These are phyloP conservation scores for Hapalemur alaotrensis DNA, from an alignment of 2,797 vertebrate species.

Conservation along the genomic window DNA sequence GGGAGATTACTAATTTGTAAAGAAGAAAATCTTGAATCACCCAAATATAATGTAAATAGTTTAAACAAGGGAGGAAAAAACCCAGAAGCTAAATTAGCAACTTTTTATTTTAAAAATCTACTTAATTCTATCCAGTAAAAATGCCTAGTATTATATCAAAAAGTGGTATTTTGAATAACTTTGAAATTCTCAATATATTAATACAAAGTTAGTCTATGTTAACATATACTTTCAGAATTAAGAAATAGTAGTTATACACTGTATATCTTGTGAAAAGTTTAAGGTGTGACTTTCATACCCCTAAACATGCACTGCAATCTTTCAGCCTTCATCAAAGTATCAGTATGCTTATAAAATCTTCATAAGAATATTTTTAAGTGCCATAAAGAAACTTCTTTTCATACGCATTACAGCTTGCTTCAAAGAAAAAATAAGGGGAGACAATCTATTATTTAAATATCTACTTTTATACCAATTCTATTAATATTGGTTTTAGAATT, in stretches of 20 bases:
- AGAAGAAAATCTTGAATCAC: conserved; percentile 42
- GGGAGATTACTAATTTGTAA: background rate
- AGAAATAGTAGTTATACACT: background rate
- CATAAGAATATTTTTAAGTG: background rate
- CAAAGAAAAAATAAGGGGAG: background rate
- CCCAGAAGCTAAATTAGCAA: background rate
- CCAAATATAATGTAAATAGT: conserved; percentile 27
- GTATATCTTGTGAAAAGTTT: background rate
- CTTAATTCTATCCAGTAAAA: conserved; percentile 2
- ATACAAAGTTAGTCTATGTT: conserved; percentile 30
- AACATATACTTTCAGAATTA: conserved; percentile 45
- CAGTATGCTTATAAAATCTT: conserved; percentile 20
- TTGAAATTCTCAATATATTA: conserved; percentile 11
- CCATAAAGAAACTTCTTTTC: background rate
- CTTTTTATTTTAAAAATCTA: background rate
- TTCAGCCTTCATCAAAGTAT: background rate
- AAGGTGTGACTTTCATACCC: conserved; percentile 37
- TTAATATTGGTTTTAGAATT: conserved; percentile 7
- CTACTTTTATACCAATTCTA: background rate
- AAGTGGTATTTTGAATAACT: conserved; percentile 5
- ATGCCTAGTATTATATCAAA: background rate
- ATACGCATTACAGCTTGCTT: background rate
- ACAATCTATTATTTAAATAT: conserved; percentile 17
- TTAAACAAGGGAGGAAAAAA: background rate
- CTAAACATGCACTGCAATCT: background rate